Evolutionary conservation across 2,113 vertebrate species (phyloP).

Genomic region (Neogale vison): DNA sequence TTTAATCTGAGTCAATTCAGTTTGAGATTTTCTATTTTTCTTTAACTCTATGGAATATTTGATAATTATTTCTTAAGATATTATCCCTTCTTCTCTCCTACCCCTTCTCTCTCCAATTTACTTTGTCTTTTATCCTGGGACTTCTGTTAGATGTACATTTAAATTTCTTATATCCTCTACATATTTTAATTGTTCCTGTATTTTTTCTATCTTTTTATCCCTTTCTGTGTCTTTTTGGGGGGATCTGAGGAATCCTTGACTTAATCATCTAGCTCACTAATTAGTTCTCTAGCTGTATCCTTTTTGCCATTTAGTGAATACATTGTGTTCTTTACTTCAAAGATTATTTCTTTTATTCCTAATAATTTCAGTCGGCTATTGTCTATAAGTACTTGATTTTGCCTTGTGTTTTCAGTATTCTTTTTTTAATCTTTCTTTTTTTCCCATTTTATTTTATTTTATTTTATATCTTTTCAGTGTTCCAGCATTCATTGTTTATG

Average conservation of each 20-base stretch:
- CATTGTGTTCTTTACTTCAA: slow-evolving; percentile 2
- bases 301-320: neutral
- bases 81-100: neutral
- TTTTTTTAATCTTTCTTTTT: neutral
- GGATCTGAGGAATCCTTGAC: neutral
- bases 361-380: neutral
- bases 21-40: neutral
- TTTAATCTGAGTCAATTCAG: neutral
- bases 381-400: neutral
- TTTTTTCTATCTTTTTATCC: neutral
- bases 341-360: neutral
- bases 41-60: neutral
- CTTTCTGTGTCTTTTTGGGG: neutral
- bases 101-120: neutral
- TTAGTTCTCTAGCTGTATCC: neutral
- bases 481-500: too few species aligned
- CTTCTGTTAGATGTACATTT: neutral
- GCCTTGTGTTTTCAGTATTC: neutral
- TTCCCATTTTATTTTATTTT: too few species aligned
- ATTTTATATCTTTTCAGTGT: too few species aligned
- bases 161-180: neutral
- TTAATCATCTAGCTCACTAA: neutral
- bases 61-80: neutral
- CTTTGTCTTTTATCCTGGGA: neutral
- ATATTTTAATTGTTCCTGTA: neutral